Evolutionary conservation across 2,113 vertebrate species (phyloP).

Genomic region (Cyanoderma ruficeps): DNA sequence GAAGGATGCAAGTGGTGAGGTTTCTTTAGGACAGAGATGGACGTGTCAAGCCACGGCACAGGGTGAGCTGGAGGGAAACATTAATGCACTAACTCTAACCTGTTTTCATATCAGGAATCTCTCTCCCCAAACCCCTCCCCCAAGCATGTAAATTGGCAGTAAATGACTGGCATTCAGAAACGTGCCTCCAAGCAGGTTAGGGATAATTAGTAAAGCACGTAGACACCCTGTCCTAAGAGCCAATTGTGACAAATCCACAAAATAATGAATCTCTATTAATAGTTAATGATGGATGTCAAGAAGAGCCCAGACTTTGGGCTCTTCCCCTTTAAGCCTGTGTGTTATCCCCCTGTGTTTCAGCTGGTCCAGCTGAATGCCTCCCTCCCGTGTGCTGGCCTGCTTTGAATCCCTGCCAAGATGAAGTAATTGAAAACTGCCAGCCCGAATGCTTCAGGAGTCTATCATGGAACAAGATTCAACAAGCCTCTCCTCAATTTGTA

Average conservation of each 20-base stretch:
- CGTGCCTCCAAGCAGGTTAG: constrained; percentile 69
- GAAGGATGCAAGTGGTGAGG: constrained; percentile 40
- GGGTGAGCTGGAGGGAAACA: constrained; percentile 49
- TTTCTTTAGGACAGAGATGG: constrained; percentile 62
- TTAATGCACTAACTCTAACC: constrained; percentile 24
- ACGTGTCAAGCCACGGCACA: constrained; percentile 22
- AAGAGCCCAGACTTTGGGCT: background rate
- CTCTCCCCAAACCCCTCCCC: background rate
- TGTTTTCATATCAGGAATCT: constrained; percentile 24
- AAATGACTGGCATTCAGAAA: constrained; percentile 72
- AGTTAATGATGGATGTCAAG: constrained; percentile 64
- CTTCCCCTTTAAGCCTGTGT: constrained; percentile 6
- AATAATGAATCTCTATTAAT: constrained; percentile 71
- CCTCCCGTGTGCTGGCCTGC: background rate
- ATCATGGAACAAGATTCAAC: constrained; percentile 67
- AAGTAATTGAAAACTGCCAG: constrained; percentile 63
- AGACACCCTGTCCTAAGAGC: constrained; percentile 67
- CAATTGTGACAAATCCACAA: constrained; percentile 66
- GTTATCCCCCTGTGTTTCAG: constrained; percentile 8
- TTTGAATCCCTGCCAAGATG: constrained; percentile 58
- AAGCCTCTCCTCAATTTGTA: constrained; percentile 67
- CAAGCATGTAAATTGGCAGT: constrained; percentile 62
- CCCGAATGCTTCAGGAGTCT: constrained; percentile 47
- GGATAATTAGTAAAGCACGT: constrained; percentile 72
- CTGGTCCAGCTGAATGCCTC: constrained; percentile 32